Conservation (phyloP, 2,888 invertebrate genomes). For the Sminthurinus aureus region DNA sequence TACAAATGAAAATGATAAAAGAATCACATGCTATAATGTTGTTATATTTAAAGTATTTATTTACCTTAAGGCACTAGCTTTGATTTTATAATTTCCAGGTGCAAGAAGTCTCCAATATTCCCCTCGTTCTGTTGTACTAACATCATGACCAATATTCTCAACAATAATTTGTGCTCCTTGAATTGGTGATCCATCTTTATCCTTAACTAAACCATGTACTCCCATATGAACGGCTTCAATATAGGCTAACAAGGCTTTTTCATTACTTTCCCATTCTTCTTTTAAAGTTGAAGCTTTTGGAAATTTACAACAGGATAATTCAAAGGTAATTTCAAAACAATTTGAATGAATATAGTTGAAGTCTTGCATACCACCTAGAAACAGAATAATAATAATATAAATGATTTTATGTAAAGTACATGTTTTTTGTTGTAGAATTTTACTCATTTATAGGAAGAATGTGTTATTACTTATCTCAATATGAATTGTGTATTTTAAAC, state of each 20-base stretch:
- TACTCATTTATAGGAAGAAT: background rate
- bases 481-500: background rate
- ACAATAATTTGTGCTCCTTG: conserved; percentile 79
- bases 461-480: background rate
- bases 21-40: background rate
- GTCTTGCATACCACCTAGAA: conserved; percentile 94
- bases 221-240: conserved; percentile 84
- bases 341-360: conserved; percentile 96
- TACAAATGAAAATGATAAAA: too few species aligned
- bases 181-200: conserved; percentile 71
- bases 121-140: conserved; percentile 80
- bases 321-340: conserved; percentile 96
- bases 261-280: conserved; percentile 84
- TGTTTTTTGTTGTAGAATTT: too few species aligned
- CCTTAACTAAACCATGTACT: conserved; percentile 72
- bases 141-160: conserved; percentile 78
- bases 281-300: conserved; percentile 77
- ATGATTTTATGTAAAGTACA: too few species aligned
- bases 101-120: conserved; percentile 94
- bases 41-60: conserved; percentile 53
- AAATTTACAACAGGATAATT: conserved; percentile 95
- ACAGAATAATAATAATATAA: background rate
- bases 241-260: conserved; percentile 81
- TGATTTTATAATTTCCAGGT: conserved; percentile 84
- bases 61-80: conserved; percentile 78